Conservation (phyloP, 2,888 invertebrate genomes). For the Macaria liturata region DNA sequence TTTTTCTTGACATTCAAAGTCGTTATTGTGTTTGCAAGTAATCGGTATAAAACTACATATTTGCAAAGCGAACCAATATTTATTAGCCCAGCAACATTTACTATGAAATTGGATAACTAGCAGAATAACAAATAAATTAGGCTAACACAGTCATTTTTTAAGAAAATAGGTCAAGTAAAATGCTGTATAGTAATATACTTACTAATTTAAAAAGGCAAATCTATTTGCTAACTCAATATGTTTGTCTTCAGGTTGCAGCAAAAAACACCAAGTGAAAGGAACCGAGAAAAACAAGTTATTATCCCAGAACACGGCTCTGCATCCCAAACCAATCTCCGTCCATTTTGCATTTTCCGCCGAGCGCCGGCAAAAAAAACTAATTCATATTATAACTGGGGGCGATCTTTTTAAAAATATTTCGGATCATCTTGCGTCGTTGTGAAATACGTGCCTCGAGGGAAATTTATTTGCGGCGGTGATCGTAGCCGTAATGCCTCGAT, state of each 20-base stretch:
- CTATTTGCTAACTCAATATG: no score
- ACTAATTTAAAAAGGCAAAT: no score
- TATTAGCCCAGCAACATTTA: no score
- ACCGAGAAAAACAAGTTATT: conserved; percentile 7
- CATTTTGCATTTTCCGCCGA: conserved; percentile 33
- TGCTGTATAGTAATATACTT: no score
- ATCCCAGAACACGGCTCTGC: conserved; percentile 9
- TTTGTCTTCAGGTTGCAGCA: not conserved
- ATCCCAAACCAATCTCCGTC: conserved; percentile 7
- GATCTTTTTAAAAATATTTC: conserved; percentile 58
- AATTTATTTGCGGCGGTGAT: conserved; percentile 71
- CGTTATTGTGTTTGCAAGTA: no score
- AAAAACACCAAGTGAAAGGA: conserved; percentile 2
- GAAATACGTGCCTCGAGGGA: conserved; percentile 74
- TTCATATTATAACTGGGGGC: conserved; percentile 36
- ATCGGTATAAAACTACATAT: no score
- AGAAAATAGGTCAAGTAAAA: no score
- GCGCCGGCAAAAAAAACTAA: conserved; percentile 40
- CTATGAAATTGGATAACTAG: no score
- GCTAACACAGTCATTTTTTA: no score
- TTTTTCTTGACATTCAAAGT: no score
- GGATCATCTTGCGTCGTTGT: conserved; percentile 60
- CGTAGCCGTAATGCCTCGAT: conserved; percentile 66
- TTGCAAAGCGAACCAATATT: no score
- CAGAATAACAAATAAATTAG: no score